Percentiles rank a stretch among this genome's conserved stretches.
Conservation (phyloP, 2,113 vertebrate species). For the Apeltes quadracus region DNA sequence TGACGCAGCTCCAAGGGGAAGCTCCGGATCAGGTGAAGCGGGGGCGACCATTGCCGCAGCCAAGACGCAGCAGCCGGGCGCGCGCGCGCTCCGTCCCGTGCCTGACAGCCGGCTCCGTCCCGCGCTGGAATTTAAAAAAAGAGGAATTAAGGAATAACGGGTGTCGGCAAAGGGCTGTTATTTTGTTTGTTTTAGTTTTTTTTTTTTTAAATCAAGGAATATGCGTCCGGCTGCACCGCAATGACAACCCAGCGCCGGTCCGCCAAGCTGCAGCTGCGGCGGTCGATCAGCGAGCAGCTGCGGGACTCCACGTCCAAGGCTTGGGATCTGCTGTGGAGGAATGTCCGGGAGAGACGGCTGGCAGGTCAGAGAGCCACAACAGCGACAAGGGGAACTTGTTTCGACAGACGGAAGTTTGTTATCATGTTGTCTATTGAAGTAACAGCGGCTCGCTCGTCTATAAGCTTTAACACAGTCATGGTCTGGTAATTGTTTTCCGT, state of each 20-base stretch:
- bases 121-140: constrained; percentile 40
- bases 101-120: not conserved
- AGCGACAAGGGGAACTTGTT: constrained; percentile 2
- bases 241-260: constrained; percentile 84
- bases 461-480: not conserved
- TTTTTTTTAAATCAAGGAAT: constrained; percentile 29
- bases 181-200: constrained; percentile 16
- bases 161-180: constrained; percentile 9
- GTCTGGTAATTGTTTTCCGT: not conserved
- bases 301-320: constrained; percentile 93
- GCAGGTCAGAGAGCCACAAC: constrained; percentile 86
- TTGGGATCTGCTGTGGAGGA: constrained; percentile 95
- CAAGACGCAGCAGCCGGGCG: constrained; percentile 40
- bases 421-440: not conserved
- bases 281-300: constrained; percentile 95
- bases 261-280: constrained; percentile 84
- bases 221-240: constrained; percentile 75
- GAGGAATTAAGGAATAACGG: constrained; percentile 16
- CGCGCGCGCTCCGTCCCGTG: constrained; percentile 11
- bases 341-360: constrained; percentile 90
- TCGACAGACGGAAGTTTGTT: not conserved
- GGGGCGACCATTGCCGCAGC: constrained; percentile 76
- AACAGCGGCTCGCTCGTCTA: not conserved
- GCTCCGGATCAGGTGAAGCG: constrained; percentile 66
- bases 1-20: constrained; percentile 74